Conservation (phyloP, 2,113 vertebrate species). For the Gallinago jamesoni region DNA sequence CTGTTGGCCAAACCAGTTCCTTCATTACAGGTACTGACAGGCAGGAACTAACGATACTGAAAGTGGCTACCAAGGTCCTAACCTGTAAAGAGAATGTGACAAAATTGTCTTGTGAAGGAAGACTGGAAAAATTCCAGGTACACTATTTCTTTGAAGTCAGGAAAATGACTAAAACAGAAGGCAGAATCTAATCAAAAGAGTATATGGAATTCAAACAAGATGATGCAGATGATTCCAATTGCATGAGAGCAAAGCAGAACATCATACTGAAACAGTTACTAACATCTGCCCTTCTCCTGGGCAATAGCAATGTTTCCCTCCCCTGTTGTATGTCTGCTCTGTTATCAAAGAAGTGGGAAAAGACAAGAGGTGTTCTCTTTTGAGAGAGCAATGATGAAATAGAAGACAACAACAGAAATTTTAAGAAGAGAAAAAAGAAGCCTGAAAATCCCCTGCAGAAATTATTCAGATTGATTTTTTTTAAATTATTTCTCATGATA, state of each 20-base stretch:
- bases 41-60: neutral
- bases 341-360: neutral
- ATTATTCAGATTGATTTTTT: neutral
- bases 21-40: neutral
- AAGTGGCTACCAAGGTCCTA: neutral
- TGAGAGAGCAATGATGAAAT: neutral
- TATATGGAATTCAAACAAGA: neutral
- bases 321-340: neutral
- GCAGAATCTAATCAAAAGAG: neutral
- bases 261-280: neutral
- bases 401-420: neutral
- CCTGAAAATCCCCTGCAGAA: neutral
- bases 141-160: neutral
- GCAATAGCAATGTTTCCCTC: rapidly evolving
- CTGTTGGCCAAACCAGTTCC: neutral
- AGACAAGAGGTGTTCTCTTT: neutral
- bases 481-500: neutral
- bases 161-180: neutral
- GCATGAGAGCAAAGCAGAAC: neutral
- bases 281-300: neutral
- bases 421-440: neutral
- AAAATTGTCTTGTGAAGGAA: neutral
- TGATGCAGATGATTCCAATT: neutral
- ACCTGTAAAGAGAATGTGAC: neutral
- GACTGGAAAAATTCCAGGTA: neutral